These are phyloP conservation scores for Phylloscopus whistleri DNA, from an alignment of 2,113 vertebrate genomes.

Conservation along the genomic window DNA sequence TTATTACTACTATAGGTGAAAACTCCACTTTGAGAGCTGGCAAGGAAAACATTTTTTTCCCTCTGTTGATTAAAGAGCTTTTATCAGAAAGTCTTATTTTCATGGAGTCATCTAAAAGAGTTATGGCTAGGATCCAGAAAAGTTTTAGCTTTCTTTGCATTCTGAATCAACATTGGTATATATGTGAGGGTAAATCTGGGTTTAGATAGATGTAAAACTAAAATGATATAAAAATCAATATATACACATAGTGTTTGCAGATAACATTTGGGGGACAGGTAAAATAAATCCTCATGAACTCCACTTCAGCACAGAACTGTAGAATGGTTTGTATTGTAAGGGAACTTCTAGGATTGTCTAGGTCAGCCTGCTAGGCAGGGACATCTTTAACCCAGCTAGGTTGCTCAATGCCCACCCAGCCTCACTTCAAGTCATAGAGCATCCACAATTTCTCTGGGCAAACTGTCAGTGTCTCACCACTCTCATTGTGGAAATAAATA, in stretches of 20 bases:
- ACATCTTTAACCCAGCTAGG: not conserved
- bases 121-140: not conserved
- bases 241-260: not conserved
- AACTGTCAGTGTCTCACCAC: not conserved
- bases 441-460: not conserved
- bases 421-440: not conserved
- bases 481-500: not conserved
- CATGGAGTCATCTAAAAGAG: not conserved
- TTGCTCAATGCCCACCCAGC: not conserved
- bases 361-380: not conserved
- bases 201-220: not conserved
- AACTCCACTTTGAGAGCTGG: not conserved
- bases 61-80: not conserved
- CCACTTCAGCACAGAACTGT: not conserved
- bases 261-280: not conserved
- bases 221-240: not conserved
- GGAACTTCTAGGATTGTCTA: not conserved
- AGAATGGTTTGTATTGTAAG: not conserved
- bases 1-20: not conserved
- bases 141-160: not conserved
- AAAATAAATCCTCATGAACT: not conserved
- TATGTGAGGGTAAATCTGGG: not conserved
- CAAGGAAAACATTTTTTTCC: not conserved
- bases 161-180: not conserved
- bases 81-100: not conserved